Evolutionary conservation across 2,113 vertebrate species (phyloP), one percentile per base, ranked within the genome.

Genomic region (Nycticorax nycticorax): DNA sequence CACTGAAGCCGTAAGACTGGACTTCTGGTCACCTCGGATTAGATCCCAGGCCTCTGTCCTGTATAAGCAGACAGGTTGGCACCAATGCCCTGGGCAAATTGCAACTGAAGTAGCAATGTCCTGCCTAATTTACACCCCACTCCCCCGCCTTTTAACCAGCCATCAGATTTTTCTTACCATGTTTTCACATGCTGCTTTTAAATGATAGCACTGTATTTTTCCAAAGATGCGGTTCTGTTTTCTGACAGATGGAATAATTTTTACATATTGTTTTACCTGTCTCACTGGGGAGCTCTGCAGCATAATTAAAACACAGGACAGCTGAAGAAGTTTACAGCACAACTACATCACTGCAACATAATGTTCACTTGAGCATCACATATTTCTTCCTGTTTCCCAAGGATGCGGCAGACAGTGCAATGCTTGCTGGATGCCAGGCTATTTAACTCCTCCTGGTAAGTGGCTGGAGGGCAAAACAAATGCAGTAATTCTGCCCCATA

Each of bases 311-410:
- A 50, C 14, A 67, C 41, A 78, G 60, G 76, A 87, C 37, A 87
- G 76, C 77, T 75, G 48, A 96, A 75, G 84, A 85, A 33, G 74
- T 87, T 94, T 85, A 85, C 55, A 87, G 73, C 72, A 77, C 79
- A 80, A 10, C 88, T 78, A 56, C 60, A 63, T 63, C 72, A 74
- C 52, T 64, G 60, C 84, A 91, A 43, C 35, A 67, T 33, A 73
- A 71, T 13, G 32, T 32, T 86, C 37, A 59, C 62, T 78, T 67
- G 39, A 94, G 74, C 39, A 68, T 64, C 53, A 73, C 85, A 72
- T 72, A 64, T 1, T 88, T 85, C 48, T 37, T 84, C n/a, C 75
- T 35, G 35, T 33, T 84, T 85, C 72, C 73, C 56, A 53, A 52
- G 59, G 37, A 84, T 55, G 56, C 45, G 77, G 68, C 52, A 92